phyloP scores from a whole-genome alignment of 2,888 invertebrate species.

The Platycnemis pennipes region DNA sequence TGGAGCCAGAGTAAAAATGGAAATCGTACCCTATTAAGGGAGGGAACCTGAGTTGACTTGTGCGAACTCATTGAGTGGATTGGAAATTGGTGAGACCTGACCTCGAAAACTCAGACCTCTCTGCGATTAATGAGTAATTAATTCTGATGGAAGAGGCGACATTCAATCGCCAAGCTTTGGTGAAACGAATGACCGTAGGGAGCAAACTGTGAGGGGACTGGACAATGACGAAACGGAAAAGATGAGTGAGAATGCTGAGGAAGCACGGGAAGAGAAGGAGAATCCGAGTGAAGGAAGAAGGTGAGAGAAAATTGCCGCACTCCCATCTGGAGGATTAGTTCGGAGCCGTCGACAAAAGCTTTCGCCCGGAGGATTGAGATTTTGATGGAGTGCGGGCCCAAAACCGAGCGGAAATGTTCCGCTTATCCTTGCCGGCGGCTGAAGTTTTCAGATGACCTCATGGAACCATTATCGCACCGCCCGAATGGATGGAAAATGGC shows the following conservation, averaged over 20 bases:
- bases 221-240: background rate
- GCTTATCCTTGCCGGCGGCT: background rate
- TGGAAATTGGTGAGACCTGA: too few relatives aligned
- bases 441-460: background rate
- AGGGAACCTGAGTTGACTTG: too few relatives aligned
- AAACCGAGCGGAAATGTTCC: background rate
- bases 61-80: too few relatives aligned
- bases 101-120: too few relatives aligned
- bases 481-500: background rate
- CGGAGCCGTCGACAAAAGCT: background rate
- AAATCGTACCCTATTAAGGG: too few relatives aligned
- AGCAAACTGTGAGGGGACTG: background rate
- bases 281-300: background rate
- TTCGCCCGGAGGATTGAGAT: background rate
- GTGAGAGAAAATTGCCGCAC: background rate
- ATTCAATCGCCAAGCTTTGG: too few relatives aligned
- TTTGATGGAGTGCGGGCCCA: background rate
- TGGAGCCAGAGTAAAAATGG: too few relatives aligned
- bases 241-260: background rate
- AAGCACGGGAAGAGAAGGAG: background rate
- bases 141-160: too few relatives aligned
- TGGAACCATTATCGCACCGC: background rate
- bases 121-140: too few relatives aligned
- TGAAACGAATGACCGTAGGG: too few relatives aligned
- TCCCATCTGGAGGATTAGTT: background rate